These are phyloP conservation scores for Psophia crepitans DNA, from an alignment of 2,113 vertebrate genomes.

Conservation along the genomic window DNA sequence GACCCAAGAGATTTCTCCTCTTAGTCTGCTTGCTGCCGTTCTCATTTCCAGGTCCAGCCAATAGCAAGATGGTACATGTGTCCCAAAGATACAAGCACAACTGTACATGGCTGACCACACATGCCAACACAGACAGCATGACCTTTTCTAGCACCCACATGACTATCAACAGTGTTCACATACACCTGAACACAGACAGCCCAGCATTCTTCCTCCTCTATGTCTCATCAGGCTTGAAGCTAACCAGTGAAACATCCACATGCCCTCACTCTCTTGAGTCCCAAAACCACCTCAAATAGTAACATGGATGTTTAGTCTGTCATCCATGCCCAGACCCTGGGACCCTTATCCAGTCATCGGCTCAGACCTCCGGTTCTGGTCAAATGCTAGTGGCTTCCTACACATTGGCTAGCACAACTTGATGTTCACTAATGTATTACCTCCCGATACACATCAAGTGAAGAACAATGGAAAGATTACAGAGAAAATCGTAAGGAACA, in stretches of 20 bases:
- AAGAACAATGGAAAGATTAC: background rate
- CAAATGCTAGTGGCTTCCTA: rapidly evolving
- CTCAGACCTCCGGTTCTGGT: background rate
- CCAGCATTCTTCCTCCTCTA: background rate
- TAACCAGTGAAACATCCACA: background rate
- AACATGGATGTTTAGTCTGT: background rate
- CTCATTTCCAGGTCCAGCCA: background rate
- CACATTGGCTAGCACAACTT: background rate
- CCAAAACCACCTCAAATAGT: background rate
- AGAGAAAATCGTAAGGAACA: background rate
- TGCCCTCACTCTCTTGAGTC: background rate
- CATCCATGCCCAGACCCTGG: too few species aligned
- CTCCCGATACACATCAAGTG: background rate
- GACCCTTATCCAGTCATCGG: rapidly evolving
- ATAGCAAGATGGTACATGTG: rapidly evolving
- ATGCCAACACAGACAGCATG: background rate
- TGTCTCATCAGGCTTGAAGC: background rate
- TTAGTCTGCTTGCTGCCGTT: background rate
- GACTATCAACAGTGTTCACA: background rate
- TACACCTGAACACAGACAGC: background rate
- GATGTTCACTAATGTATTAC: rapidly evolving
- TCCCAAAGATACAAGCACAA: background rate
- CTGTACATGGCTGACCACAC: rapidly evolving
- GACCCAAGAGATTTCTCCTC: background rate
- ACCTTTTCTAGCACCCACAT: background rate